phyloP scores from a whole-genome alignment of 2,888 invertebrate species.

The Physocephala rufipes region DNA sequence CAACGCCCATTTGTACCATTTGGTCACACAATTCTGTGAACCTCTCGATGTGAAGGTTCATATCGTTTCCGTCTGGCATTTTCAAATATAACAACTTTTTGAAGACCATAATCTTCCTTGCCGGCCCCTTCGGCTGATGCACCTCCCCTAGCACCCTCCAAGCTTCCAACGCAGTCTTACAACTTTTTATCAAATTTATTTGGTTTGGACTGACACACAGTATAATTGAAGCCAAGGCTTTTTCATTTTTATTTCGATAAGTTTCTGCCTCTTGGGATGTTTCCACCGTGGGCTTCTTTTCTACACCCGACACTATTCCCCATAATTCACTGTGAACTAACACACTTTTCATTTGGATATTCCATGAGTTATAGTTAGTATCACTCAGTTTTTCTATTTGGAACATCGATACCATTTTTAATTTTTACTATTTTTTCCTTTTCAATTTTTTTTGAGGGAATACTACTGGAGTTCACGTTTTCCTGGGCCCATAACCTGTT shows the following conservation, averaged over 20 bases:
- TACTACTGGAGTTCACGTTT: too few species aligned
- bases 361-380: background rate
- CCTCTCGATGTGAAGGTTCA: conserved; percentile 32
- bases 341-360: background rate
- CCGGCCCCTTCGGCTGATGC: conserved; percentile 37
- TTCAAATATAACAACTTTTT: conserved; percentile 34
- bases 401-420: too few species aligned
- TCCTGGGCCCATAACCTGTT: too few species aligned
- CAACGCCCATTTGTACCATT: conserved; percentile 30
- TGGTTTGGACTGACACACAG: conserved; percentile 4
- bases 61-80: conserved; percentile 18
- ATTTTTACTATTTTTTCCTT: too few species aligned
- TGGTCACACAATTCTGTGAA: conserved; percentile 28
- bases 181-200: conserved; percentile 16
- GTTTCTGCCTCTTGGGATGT: background rate
- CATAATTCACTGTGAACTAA: conserved; percentile 15
- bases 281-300: background rate
- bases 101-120: conserved; percentile 30
- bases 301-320: background rate
- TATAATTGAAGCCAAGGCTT: conserved; percentile 12
- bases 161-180: conserved; percentile 28
- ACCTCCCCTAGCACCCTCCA: conserved; percentile 30
- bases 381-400: too few species aligned
- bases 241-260: conserved; percentile 1
- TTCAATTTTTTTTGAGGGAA: too few species aligned